A percentile compares a stretch with the other conserved stretches of the same genome.
phyloP scores from a whole-genome alignment of 2,797 vertebrate species.

The Pipistrellus pipistrellus region DNA sequence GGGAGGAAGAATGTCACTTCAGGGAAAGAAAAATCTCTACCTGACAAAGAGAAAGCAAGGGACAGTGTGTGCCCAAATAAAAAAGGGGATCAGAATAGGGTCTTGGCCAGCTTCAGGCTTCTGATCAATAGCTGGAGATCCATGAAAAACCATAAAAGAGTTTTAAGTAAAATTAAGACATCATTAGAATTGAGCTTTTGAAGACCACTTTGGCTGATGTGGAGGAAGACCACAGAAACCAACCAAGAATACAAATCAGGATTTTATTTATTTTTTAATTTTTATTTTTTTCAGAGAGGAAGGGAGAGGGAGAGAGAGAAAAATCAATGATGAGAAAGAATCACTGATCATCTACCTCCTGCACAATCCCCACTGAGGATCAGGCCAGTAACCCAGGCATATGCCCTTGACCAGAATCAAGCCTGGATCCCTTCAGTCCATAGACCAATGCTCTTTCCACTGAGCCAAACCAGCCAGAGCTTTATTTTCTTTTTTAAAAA shows the following conservation, averaged over 20 bases:
- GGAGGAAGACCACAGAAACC: not conserved
- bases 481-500: not conserved
- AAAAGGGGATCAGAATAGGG: not conserved
- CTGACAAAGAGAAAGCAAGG: not conserved
- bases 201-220: not conserved
- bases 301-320: too few species aligned
- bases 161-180: not conserved
- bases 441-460: too few species aligned
- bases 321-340: too few species aligned
- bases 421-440: too few species aligned
- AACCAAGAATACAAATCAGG: not conserved
- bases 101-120: not conserved
- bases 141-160: not conserved
- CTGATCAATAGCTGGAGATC: not conserved
- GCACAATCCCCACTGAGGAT: too few species aligned
- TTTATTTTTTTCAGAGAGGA: not conserved
- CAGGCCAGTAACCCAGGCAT: too few species aligned
- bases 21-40: not conserved
- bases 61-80: not conserved
- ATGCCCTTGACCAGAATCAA: too few species aligned
- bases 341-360: too few species aligned
- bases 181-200: not conserved
- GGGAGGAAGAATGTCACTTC: not conserved
- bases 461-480: too few species aligned
- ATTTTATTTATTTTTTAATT: not conserved